Base-by-base conservation (phyloP, 64 coral and sea anemone genomes). In the Pocillopora verrucosa region DNA sequence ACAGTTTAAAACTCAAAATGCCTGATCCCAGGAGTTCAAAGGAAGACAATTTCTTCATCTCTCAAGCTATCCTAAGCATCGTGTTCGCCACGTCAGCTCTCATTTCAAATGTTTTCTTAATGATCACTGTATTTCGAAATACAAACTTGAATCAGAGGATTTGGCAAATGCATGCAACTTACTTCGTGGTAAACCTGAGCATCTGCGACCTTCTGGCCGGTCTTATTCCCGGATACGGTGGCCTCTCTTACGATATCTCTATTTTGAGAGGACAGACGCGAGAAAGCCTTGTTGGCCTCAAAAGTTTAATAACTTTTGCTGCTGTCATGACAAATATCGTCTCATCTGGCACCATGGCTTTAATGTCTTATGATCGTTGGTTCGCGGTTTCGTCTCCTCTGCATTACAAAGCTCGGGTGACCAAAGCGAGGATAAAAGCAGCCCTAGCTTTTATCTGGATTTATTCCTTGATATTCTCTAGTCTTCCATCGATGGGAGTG, bases 281-380 rank as follows among this genome's bases (percentile, higher is more conserved):
- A 82, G 26, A 63, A 37, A 16, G 63, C 59, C 26, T 82, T 10
- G 0, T 1, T 7, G 60, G 2, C 13, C 4, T 36, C 0, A 1
- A 14, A 16, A 34, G 36, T 6, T 9, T 82, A 60, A 17, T 82
- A 16, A 36, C 9, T 2, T 9, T 13, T 16, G 59, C 16, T 17
- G 79, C 9, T 6, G 60, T 82, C 63, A 9, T 82, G 15, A 16
- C 79, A 63, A 82, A 64, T 37, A 65, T 82, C 59, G 79, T 82
- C 30, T 64, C 79, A 9, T 36, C 60, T 16, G 61, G 79, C 17
- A 82, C 79, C 58, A 82, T 82, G 37, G 10, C 60, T 19, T 59
- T 25, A 4, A 63, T 82, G 59, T 36, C 59, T 36, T 61, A 36
- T 5, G 34, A 82, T 15, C 60, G 79, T 37, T 82, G 26, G 9